phyloP scores from a whole-genome alignment of 2,888 invertebrate genomes.

The Therioaphis trifolii region DNA sequence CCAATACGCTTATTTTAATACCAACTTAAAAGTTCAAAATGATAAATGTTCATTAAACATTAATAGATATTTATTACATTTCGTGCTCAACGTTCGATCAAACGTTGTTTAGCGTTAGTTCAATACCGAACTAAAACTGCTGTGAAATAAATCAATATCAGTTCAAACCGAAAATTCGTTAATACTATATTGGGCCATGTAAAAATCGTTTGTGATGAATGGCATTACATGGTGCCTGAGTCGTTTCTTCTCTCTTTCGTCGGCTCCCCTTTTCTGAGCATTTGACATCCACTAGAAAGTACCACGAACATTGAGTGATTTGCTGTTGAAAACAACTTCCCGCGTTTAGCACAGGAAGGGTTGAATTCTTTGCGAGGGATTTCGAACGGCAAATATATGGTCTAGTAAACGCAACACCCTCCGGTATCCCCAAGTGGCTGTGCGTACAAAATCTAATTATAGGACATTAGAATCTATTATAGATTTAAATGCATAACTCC shows the following conservation, averaged over 20 bases:
- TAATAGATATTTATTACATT: too few relatives aligned
- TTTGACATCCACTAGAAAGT: slow-evolving; percentile 30
- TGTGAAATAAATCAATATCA: too few relatives aligned
- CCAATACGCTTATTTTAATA: too few relatives aligned
- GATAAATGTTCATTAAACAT: too few relatives aligned
- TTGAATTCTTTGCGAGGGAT: background rate
- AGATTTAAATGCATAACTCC: background rate
- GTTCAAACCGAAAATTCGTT: too few relatives aligned
- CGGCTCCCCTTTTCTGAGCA: background rate
- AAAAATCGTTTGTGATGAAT: slow-evolving; percentile 13
- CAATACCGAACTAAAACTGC: too few relatives aligned
- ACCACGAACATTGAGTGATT: slow-evolving; percentile 22
- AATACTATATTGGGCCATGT: background rate
- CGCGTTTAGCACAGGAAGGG: background rate
- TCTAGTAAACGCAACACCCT: background rate
- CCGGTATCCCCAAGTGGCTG: background rate
- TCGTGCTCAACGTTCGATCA: too few relatives aligned
- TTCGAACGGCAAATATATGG: background rate
- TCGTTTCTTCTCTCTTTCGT: slow-evolving; percentile 2
- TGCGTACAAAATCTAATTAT: background rate
- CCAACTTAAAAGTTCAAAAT: too few relatives aligned
- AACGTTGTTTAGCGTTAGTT: too few relatives aligned
- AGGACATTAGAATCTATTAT: background rate
- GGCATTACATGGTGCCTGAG: background rate
- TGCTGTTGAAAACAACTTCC: slow-evolving; percentile 26